These are phyloP conservation scores for Coturnix japonica DNA, from an alignment of 2,113 vertebrate species.

Conservation along the genomic window DNA sequence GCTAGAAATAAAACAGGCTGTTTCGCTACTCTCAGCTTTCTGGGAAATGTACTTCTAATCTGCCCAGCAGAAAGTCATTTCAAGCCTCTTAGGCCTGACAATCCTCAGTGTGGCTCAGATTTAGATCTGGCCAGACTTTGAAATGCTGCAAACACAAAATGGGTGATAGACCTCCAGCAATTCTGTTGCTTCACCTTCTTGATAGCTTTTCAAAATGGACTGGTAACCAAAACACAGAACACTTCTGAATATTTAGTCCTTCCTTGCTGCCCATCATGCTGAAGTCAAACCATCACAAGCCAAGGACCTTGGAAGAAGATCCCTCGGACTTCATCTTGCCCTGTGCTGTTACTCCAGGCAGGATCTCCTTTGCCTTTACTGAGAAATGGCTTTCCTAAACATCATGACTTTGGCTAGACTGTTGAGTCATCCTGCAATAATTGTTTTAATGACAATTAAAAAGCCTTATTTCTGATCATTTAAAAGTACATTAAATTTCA, in stretches of 20 bases:
- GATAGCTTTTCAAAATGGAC: not conserved
- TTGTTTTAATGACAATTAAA: constrained; percentile 10
- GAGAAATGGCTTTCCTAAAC: not conserved
- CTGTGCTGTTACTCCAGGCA: not conserved
- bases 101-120: not conserved
- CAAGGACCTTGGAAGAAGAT: not conserved
- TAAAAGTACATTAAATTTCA: constrained; percentile 30
- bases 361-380: not conserved
- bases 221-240: not conserved
- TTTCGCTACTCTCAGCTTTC: constrained; percentile 5
- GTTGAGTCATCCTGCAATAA: not conserved
- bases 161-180: not conserved
- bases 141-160: not conserved
- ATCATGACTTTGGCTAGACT: not conserved
- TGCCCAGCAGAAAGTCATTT: constrained; percentile 8
- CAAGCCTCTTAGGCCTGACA: not conserved
- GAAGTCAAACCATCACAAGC: not conserved
- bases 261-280: not conserved
- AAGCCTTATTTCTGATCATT: not conserved
- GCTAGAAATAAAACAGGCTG: constrained; percentile 17
- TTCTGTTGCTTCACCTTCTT: not conserved
- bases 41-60: constrained; percentile 22
- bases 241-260: not conserved
- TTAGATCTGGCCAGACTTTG: not conserved
- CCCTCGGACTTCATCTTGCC: not conserved